Percentiles rank a stretch among this genome's conserved stretches.
Evolutionary conservation across 1,140 invertebrate species (phyloP).

Genomic region (Manduca sexta): DNA sequence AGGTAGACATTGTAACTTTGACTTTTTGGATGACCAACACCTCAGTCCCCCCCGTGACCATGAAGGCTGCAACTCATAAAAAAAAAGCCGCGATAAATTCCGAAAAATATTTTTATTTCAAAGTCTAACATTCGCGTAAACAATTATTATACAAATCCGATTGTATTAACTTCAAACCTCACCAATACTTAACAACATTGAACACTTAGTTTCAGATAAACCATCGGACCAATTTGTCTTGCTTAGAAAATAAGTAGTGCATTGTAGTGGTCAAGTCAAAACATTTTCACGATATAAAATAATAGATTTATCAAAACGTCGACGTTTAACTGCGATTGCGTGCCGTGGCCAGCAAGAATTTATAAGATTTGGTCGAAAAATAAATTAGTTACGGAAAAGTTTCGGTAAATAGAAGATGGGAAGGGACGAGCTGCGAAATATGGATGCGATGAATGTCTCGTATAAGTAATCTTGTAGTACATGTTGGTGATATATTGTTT

Average conservation of each 20-base stretch:
- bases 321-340: conserved; percentile 62
- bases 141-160: no score
- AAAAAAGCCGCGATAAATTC: no score
- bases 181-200: no score
- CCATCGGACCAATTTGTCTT: conserved; percentile 8
- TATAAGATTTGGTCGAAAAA: conserved; percentile 66
- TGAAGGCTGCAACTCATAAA: no score
- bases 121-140: no score
- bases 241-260: conserved; percentile 4
- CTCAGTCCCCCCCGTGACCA: no score
- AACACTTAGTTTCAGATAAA: background rate
- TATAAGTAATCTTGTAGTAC: no score
- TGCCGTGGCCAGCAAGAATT: conserved; percentile 50
- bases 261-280: conserved; percentile 26
- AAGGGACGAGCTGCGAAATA: background rate
- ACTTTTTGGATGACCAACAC: no score
- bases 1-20: no score
- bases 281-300: conserved; percentile 45
- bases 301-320: conserved; percentile 60
- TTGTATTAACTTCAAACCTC: no score
- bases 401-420: conserved; percentile 60
- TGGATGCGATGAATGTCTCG: background rate
- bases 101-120: no score
- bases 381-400: conserved; percentile 66
- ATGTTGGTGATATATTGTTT: no score